Conservation (phyloP, 2,888 invertebrate species). For the Rhagophthalmus giganteus region DNA sequence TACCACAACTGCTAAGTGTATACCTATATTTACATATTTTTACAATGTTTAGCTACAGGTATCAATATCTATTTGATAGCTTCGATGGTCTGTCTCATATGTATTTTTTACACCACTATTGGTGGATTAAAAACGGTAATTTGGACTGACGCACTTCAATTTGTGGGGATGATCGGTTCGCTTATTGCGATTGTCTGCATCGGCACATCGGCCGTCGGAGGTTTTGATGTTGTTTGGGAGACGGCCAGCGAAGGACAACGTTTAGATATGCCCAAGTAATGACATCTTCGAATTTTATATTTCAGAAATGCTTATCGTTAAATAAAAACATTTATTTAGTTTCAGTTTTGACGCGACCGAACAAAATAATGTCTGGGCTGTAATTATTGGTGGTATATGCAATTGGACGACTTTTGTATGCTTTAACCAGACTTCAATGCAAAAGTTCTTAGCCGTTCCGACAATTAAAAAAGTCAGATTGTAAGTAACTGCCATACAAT, state of each 20-base stretch:
- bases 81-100: conserved; percentile 68
- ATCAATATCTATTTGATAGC: conserved; percentile 66
- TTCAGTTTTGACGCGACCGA: conserved; percentile 55
- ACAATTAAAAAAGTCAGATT: conserved; percentile 60
- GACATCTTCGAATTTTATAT: neutral
- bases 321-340: neutral
- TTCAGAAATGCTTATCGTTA: neutral
- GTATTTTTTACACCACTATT: conserved; percentile 74
- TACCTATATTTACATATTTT: too few relatives aligned
- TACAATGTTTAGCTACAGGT: conserved; percentile 72
- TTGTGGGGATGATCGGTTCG: conserved; percentile 61
- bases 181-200: conserved; percentile 61
- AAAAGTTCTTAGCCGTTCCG: conserved; percentile 64
- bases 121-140: conserved; percentile 69
- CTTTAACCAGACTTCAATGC: conserved; percentile 62
- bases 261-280: conserved; percentile 66
- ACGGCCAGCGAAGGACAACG: conserved; percentile 61
- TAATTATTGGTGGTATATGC: conserved; percentile 61
- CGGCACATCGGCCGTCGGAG: conserved; percentile 61
- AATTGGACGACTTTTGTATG: conserved; percentile 61
- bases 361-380: conserved; percentile 65
- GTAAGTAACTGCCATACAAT: conserved; percentile 41
- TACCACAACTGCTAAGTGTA: too few relatives aligned
- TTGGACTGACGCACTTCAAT: conserved; percentile 64
- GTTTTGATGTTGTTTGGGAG: conserved; percentile 62